Percentiles rank a stretch among this genome's conserved stretches.
Evolutionary conservation across 1,140 invertebrate genomes (phyloP).

Genomic region (Meloidogyne exigua): DNA sequence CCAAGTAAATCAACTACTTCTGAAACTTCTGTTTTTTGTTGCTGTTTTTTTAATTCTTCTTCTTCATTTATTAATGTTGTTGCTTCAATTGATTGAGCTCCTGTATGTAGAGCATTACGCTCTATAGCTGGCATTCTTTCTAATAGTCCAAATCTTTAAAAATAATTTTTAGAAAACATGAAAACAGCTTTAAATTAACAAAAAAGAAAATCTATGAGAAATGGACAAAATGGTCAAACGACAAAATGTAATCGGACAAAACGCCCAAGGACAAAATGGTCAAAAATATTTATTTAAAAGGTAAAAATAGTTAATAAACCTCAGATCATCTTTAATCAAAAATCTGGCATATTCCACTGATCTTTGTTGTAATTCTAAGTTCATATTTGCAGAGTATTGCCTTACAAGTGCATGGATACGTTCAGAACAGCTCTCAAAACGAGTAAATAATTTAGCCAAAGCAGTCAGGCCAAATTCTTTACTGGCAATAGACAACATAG

Average conservation of each 20-base stretch:
- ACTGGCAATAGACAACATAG: conserved; percentile 35
- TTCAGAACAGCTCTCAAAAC: conserved; percentile 35
- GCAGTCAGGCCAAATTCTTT: conserved; percentile 51
- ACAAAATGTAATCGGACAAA: background rate
- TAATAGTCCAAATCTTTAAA: conserved; percentile 71
- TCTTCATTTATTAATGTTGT: conserved; percentile 38
- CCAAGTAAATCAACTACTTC: conserved; percentile 29
- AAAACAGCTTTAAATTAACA: too few species aligned
- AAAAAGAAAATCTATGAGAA: too few species aligned
- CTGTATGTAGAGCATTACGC: conserved; percentile 63
- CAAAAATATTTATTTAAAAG: too few species aligned
- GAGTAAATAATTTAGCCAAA: conserved; percentile 47
- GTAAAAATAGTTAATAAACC: conserved; percentile 29
- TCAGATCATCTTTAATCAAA: conserved; percentile 38
- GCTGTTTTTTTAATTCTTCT: background rate
- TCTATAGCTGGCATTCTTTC: conserved; percentile 85
- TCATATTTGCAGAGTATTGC: conserved; percentile 49
- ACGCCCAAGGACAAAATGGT: background rate
- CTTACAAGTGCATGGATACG: conserved; percentile 45
- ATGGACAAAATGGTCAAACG: background rate
- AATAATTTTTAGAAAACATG: background rate
- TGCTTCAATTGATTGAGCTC: conserved; percentile 59
- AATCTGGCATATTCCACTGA: conserved; percentile 44
- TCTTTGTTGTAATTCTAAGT: conserved; percentile 48
- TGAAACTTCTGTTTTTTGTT: background rate